Conservation (phyloP, 2,797 vertebrate species). For the Rhinella marina region DNA sequence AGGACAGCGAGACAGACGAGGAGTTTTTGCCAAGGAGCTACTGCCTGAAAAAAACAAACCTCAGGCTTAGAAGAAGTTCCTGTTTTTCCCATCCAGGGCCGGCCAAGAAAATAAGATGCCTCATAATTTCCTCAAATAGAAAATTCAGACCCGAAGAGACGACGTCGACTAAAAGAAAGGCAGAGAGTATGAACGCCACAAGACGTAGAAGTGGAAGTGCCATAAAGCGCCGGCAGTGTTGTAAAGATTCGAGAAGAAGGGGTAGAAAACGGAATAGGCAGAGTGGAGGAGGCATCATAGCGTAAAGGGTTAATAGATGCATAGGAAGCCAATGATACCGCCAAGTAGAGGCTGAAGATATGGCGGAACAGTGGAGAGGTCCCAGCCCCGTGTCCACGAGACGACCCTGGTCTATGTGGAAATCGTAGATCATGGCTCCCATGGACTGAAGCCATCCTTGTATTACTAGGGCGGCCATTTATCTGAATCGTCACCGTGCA, state of each 20-base stretch:
- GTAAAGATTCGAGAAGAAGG: background rate
- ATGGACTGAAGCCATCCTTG: no score
- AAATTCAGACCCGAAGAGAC: slow-evolving; percentile 6
- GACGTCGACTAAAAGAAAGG: background rate
- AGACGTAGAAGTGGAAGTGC: background rate
- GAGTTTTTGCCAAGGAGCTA: slow-evolving; percentile 33
- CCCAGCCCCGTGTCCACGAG: no score
- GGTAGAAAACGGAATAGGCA: background rate
- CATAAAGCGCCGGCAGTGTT: background rate
- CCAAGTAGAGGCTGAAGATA: no score
- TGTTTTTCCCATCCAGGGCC: slow-evolving; percentile 43
- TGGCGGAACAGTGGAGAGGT: no score
- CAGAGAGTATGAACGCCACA: background rate
- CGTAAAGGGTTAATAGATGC: background rate
- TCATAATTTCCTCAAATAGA: slow-evolving; percentile 59
- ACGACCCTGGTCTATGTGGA: no score
- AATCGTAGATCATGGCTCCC: no score
- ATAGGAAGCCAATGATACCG: no score
- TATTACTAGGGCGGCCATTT: no score
- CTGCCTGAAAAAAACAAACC: slow-evolving; percentile 47
- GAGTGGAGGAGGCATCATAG: no score
- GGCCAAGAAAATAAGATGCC: slow-evolving; percentile 48
- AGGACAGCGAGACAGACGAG: slow-evolving; percentile 47
- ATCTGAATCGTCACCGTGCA: no score
- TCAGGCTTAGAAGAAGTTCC: slow-evolving; percentile 39